Conservation (phyloP, 37 sponge, comb jelly and placozoan species). For the Ephydatia muelleri region DNA sequence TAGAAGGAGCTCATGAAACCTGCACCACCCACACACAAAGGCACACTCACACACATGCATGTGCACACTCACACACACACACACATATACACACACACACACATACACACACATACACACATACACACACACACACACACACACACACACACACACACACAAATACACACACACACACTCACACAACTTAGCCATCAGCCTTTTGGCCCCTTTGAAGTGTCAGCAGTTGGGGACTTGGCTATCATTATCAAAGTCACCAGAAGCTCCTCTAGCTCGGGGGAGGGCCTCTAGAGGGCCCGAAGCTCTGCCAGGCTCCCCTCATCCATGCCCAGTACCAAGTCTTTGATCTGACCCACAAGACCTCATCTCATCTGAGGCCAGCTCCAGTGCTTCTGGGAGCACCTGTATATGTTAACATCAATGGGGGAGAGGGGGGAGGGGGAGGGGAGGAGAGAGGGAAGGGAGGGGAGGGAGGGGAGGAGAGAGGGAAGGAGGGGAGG, state of each 20-base stretch:
- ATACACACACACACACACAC: background rate
- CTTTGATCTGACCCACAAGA: slow-evolving; percentile 23
- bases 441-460: background rate
- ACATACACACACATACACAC: background rate
- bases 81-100: background rate
- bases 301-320: slow-evolving; percentile 66
- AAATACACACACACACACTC: background rate
- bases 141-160: background rate
- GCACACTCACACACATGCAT: background rate
- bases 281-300: slow-evolving; percentile 61
- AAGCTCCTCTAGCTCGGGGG: slow-evolving; percentile 72
- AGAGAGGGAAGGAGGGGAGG: background rate
- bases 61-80: background rate
- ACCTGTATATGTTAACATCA: slow-evolving; percentile 32
- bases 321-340: slow-evolving; percentile 57
- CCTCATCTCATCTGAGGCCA: slow-evolving; percentile 38
- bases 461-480: background rate
- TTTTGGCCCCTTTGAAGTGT: slow-evolving; percentile 94
- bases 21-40: background rate
- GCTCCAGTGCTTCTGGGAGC: slow-evolving; percentile 61
- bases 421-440: background rate
- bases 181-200: slow-evolving; percentile 82
- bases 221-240: slow-evolving; percentile 83
- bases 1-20: slow-evolving; percentile 63
- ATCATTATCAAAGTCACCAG: slow-evolving; percentile 82